These are phyloP conservation scores for Apeltes quadracus DNA, from an alignment of 2,113 vertebrate genomes.

Conservation along the genomic window DNA sequence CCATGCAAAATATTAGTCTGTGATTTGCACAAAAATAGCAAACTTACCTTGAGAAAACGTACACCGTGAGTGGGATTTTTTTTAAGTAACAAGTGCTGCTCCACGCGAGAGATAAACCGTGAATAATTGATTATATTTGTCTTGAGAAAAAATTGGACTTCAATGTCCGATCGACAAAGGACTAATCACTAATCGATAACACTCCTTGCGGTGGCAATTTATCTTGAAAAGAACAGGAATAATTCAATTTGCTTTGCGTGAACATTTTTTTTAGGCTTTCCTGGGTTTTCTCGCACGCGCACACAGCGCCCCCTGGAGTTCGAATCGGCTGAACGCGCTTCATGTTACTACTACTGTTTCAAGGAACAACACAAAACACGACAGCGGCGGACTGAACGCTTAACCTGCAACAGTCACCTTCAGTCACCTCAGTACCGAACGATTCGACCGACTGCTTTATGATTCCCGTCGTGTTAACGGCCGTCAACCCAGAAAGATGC, in stretches of 20 bases:
- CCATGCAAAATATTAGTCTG: neutral
- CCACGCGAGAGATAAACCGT: neutral
- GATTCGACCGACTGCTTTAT: conserved; percentile 65
- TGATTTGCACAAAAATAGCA: neutral
- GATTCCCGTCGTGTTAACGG: conserved; percentile 64
- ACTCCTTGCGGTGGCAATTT: neutral
- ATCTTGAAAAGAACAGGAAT: neutral
- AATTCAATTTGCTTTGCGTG: neutral
- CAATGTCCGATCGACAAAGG: neutral
- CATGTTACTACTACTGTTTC: conserved; percentile 30
- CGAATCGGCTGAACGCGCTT: neutral
- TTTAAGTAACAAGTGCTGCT: neutral
- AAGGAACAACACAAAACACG: conserved; percentile 69
- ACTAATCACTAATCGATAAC: neutral
- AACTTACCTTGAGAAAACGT: too few relatives aligned
- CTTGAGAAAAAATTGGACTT: neutral
- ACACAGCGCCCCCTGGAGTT: conserved; percentile 54
- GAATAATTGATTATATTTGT: neutral
- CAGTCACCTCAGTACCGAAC: conserved; percentile 32
- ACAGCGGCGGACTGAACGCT: conserved; percentile 11
- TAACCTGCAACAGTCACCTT: conserved; percentile 28
- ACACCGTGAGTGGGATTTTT: too few relatives aligned
- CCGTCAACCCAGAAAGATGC: conserved; percentile 79
- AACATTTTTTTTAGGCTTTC: neutral
- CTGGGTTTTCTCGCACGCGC: neutral